These are phyloP conservation scores for Miniopterus natalensis DNA, from an alignment of 2,113 vertebrate species.

Conservation along the genomic window DNA sequence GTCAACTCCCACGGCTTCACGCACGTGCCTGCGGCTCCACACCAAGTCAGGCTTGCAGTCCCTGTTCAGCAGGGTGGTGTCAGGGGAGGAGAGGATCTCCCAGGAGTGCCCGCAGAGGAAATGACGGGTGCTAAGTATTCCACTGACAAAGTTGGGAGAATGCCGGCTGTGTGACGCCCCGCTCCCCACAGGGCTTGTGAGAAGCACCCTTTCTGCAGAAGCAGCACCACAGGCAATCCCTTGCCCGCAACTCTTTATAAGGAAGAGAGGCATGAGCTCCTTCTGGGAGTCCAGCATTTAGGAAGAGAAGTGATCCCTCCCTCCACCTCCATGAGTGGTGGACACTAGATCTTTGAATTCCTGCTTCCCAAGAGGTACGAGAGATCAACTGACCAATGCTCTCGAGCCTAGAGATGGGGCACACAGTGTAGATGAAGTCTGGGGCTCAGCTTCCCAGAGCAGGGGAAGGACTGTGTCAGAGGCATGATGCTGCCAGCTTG, in stretches of 20 bases:
- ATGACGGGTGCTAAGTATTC: background rate
- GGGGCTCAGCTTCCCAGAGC: background rate
- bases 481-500: accelerated
- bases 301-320: background rate
- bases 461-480: background rate
- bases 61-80: accelerated
- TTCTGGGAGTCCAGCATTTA: background rate
- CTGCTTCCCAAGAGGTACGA: background rate
- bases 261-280: background rate
- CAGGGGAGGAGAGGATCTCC: background rate
- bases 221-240: background rate
- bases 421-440: background rate
- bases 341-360: background rate
- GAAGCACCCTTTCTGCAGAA: background rate
- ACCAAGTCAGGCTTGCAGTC: background rate
- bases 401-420: background rate
- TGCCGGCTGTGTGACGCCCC: accelerated
- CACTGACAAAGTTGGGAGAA: background rate
- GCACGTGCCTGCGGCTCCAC: background rate
- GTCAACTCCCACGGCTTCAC: accelerated
- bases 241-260: background rate
- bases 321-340: background rate
- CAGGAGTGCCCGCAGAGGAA: background rate
- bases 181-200: background rate
- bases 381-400: background rate